Base-by-base conservation (phyloP, 2,113 vertebrate species). In the Marmota flaviventris region DNA sequence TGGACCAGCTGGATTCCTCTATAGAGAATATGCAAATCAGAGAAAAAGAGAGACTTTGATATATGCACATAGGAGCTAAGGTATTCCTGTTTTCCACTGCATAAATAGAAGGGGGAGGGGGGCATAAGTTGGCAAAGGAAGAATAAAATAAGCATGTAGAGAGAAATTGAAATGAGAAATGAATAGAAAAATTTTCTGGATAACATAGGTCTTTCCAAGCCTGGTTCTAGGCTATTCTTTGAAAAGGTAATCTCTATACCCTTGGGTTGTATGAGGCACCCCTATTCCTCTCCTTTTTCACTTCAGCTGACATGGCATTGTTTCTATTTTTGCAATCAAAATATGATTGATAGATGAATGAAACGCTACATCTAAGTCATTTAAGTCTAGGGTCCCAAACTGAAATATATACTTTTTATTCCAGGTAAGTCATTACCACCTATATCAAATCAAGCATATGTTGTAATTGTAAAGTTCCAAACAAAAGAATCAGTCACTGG, bases 361-460 rank as follows among this genome's bases (percentile, higher is more conserved):
- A n/a, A 69, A 48, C 0, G 32, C 70, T 72, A 58, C 27, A 42
- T 75, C 53, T 96, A 92, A 73, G 82, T 61, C 29, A 42, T 75
- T 65, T 96, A 92, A 73, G 78, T 61, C 58, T 2, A 91, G 51
- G 34, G 8, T n/a, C n/a, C 70, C 67, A 88, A 93, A 56, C 10
- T 34, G 34, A 96, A 94, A 83, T 27, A 65, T 1, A 76, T 4
- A 34, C 34, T 92, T 96, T 82, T 63, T 89, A 45, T 45, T 85
- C 22, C 51, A 91, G 53, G 48, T 56, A 37, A 1, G 0, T 76
- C 56, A 69, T 45, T 89, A 34, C 24, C 39, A 85, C n/a, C 17
- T 45, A 34, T 45, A 81, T 81, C 39, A 94, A n/a, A 91, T 88
- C 65, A 94, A 84, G 76, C 5, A 88, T 70, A 48, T 93, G 53